A percentile compares a stretch with the other conserved stretches of the same genome.
Evolutionary conservation across 1,140 invertebrate genomes (phyloP).

Genomic region (Stegodyphus mimosarum): DNA sequence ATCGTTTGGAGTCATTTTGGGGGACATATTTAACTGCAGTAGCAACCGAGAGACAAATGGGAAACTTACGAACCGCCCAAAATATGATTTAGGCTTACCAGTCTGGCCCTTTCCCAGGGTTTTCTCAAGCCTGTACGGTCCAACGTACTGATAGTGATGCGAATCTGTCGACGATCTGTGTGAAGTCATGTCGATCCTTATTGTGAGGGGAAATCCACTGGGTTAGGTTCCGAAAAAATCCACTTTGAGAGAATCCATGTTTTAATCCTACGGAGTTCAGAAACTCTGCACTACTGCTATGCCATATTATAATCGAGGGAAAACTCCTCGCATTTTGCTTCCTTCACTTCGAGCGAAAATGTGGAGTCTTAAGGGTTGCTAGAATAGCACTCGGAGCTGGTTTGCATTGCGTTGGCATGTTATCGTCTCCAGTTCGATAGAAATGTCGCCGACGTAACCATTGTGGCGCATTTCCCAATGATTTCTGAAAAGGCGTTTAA

Average conservation of each 20-base stretch:
- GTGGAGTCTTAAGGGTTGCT: constrained; percentile 45
- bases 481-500: too few species aligned
- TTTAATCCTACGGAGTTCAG: constrained; percentile 24
- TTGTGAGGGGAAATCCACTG: not conserved
- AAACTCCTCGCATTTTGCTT: constrained; percentile 22
- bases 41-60: not conserved
- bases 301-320: constrained; percentile 45
- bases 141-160: constrained; percentile 83
- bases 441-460: too few species aligned
- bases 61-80: not conserved
- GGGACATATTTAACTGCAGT: too few species aligned
- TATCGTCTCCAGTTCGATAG: too few species aligned
- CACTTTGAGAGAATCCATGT: constrained; percentile 54
- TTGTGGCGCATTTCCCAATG: too few species aligned
- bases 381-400: not conserved
- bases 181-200: constrained; percentile 45
- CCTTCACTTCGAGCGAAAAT: constrained; percentile 44
- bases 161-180: constrained; percentile 50
- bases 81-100: constrained; percentile 75
- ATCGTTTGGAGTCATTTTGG: too few species aligned
- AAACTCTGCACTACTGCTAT: constrained; percentile 50
- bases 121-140: constrained; percentile 97
- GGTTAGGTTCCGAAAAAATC: constrained; percentile 25
- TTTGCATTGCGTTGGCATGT: too few species aligned
- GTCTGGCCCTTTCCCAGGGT: constrained; percentile 99